Evolutionary conservation across 2,888 invertebrate species (phyloP), one percentile per base, ranked within the genome.

Genomic region (Luffia ferchaultella): DNA sequence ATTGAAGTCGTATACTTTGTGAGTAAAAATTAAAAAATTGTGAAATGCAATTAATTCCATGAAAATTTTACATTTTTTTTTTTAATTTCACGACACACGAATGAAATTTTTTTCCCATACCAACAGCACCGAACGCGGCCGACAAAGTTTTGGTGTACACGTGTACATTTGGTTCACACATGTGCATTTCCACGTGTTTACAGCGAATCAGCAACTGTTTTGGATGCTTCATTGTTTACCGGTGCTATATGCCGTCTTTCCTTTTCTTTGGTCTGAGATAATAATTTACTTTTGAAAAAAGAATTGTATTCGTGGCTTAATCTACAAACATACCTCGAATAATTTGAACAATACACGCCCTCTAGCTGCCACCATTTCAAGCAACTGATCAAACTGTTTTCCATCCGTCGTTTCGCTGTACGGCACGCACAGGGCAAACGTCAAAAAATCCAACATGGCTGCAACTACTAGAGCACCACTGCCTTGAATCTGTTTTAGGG

Each of bases 361-460:
- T 58, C 94, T 88, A 49, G 91, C 89, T 2, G 99, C 96, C 1
- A 98, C 97, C 89, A 98, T 90, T 76, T 96, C 95, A 18, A 98
- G 77, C 49, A 98, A 85, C 60, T 90, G 90, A 73, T 99, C 98
- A 74, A 97, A 97, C 69, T 96, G 95, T 67, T 94, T 94, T 48
- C 97, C 96, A 67, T 98, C 97, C 0, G 99, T 99, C 2, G 99
- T 99, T 80, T 99, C 99, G 67, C 97, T 96, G 80, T 98, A 99
- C 2, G 99, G 99, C 55, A 98, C 96, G 80, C 99, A 99, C 43
- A 99, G 86, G 2, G 97, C 93, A 82, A 98, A 99, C 42, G 98
- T 99, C 56, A 99, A 85, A 69, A 99, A 96, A 77, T 99, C 99
- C 69, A 99, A 85, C 97, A 99, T 97, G 57, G 97, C 95, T 20